Evolutionary conservation across 2,113 vertebrate genomes (phyloP), one percentile per base, ranked within the genome.

Genomic region (Buteo buteo): DNA sequence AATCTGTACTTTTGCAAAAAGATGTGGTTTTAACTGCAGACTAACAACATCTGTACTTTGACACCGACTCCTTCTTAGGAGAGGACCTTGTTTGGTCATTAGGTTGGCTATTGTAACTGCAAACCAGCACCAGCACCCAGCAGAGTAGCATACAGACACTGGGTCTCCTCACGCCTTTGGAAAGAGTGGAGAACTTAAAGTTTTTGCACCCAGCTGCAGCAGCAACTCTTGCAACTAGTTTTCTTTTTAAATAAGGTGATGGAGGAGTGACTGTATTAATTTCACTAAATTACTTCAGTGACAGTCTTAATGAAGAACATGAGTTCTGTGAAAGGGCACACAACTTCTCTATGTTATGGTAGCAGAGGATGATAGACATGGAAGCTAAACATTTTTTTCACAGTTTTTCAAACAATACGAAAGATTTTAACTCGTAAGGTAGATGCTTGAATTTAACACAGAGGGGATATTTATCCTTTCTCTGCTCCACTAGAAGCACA

Each of bases 391-490:
- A 4, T 8, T 4, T 31, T 52, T 57, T 64, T 13, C n/a, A 32
- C 6, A 21, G 24, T 24, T 59, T 87, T 64, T 47, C 52, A 47
- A 90, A 50, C 26, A 44, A 58, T n/a, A 18, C 3, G 29, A 17
- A 84, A n/a, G 3, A 16, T 57, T 90, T 72, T 50, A 57, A 45
- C 13, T 69, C 3, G 16, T n/a, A 38, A 47, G 11, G 13, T 4
- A 49, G 15, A 50, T 1, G 5, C 3, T 62, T 42, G 38, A 69
- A 42, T 11, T 34, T 72, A 57, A 45, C 0, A 0, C 11, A 25
- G 40, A 61, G 14, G 38, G 28, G 10, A 13, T 13, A 38, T n/a
- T 65, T 72, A 38, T 25, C 5, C 8, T 83, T 73, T 40, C 7
- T 45, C n/a, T 70, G 21, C 13, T 88, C 25, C 32, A 26, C 26